These are phyloP conservation scores for Caerostris darwini DNA, from an alignment of 1,140 invertebrate species.

Conservation along the genomic window DNA sequence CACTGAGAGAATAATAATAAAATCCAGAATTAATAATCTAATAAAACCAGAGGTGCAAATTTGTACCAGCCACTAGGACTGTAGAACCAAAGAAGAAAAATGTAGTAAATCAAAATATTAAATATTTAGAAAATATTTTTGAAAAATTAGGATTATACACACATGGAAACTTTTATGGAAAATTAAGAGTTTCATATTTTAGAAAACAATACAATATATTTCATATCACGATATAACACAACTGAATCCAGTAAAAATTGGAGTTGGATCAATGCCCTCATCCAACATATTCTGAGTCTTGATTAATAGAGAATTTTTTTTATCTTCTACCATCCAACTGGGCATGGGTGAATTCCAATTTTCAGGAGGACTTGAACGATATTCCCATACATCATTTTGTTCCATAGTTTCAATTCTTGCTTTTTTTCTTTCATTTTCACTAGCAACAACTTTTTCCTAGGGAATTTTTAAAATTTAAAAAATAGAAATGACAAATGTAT, in stretches of 20 bases:
- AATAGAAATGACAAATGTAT: too few species aligned
- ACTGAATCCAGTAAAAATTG: slow-evolving; percentile 65
- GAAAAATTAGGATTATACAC: too few species aligned
- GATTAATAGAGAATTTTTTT: slow-evolving; percentile 61
- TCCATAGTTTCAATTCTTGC: slow-evolving; percentile 86
- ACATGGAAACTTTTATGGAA: not conserved
- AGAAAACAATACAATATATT: not conserved
- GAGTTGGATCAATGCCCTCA: slow-evolving; percentile 51
- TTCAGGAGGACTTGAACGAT: slow-evolving; percentile 87
- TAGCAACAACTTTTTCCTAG: slow-evolving; percentile 87
- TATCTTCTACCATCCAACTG: slow-evolving; percentile 83
- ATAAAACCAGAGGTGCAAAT: too few species aligned
- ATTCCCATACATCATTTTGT: slow-evolving; percentile 89
- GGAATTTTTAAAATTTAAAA: slow-evolving; percentile 79
- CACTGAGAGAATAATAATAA: too few species aligned
- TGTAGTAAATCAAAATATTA: too few species aligned
- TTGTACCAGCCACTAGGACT: too few species aligned
- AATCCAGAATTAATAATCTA: too few species aligned
- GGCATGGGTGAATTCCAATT: slow-evolving; percentile 91
- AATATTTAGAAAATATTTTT: too few species aligned
- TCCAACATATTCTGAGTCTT: slow-evolving; percentile 62
- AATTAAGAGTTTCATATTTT: not conserved
- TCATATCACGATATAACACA: slow-evolving; percentile 41
- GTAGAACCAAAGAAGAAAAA: too few species aligned
- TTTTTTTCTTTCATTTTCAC: slow-evolving; percentile 86